These are phyloP conservation scores for Macaria liturata DNA, from an alignment of 2,888 invertebrate species.

Conservation along the genomic window DNA sequence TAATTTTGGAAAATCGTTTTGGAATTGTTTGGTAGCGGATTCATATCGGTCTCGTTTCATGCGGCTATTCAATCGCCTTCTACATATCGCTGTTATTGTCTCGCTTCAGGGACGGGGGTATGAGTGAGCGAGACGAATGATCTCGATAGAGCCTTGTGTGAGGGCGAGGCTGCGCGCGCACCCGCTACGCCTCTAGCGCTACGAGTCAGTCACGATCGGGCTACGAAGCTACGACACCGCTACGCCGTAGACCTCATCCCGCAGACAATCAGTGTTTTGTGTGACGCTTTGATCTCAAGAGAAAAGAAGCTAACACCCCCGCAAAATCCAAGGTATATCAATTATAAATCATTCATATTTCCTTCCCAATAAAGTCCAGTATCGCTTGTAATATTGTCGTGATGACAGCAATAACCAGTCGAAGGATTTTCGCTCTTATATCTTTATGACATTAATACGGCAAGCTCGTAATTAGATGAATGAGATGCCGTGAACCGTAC, in stretches of 20 bases:
- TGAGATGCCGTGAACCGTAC: slow-evolving; percentile 25
- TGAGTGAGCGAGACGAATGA: not conserved
- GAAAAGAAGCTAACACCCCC: slow-evolving; percentile 30
- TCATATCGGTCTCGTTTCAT: slow-evolving; percentile 74
- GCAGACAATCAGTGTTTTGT: slow-evolving; percentile 50
- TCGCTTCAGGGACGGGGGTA: not conserved
- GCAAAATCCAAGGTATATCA: slow-evolving; percentile 43
- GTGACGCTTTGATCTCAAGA: slow-evolving; percentile 53
- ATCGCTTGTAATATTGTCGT: slow-evolving; percentile 23
- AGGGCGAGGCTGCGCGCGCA: slow-evolving; percentile 81
- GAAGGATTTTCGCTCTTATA: slow-evolving; percentile 33
- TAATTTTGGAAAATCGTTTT: slow-evolving; percentile 62
- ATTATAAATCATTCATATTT: not conserved
- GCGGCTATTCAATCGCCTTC: not conserved
- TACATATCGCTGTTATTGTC: not conserved
- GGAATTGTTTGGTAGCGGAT: slow-evolving; percentile 68
- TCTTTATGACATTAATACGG: slow-evolving; percentile 27
- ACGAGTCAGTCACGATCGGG: slow-evolving; percentile 71
- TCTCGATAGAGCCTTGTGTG: slow-evolving; percentile 38
- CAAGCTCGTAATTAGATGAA: slow-evolving; percentile 29
- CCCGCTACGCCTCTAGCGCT: slow-evolving; percentile 57
- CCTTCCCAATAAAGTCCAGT: not conserved
- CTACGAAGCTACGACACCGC: slow-evolving; percentile 66
- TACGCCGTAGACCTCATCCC: slow-evolving; percentile 63
- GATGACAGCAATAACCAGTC: slow-evolving; percentile 21